These are phyloP conservation scores for Arenaria interpres DNA, from an alignment of 2,113 vertebrate genomes.

Conservation along the genomic window DNA sequence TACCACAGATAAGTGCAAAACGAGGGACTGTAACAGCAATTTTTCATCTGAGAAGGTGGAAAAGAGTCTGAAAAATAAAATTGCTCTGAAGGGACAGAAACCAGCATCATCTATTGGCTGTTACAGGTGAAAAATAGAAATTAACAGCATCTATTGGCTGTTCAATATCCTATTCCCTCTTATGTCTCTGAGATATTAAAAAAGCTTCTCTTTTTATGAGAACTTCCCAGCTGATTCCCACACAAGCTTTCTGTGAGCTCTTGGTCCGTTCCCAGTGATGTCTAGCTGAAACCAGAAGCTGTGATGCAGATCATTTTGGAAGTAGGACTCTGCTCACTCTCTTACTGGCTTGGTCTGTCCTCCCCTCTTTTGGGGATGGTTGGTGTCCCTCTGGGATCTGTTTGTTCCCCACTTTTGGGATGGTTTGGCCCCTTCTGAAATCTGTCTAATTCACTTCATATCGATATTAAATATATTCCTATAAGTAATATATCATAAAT, in stretches of 20 bases:
- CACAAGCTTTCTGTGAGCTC: not conserved
- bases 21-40: not conserved
- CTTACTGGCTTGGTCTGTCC: not conserved
- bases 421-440: not conserved
- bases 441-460: not conserved
- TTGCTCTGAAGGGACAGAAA: not conserved
- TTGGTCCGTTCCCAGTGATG: not conserved
- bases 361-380: not conserved
- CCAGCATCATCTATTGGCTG: not conserved
- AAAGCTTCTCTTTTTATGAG: not conserved
- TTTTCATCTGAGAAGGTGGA: not conserved
- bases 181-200: not conserved
- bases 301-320: not conserved
- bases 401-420: not conserved
- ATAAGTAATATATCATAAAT: not conserved
- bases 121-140: not conserved
- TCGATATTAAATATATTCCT: not conserved
- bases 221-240: not conserved
- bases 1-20: not conserved
- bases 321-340: not conserved
- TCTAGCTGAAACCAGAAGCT: not conserved
- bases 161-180: not conserved
- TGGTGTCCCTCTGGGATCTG: not conserved
- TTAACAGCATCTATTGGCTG: not conserved
- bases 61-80: not conserved